Conservation (phyloP, 2,888 invertebrate species). For the Invenusta paracnida region DNA sequence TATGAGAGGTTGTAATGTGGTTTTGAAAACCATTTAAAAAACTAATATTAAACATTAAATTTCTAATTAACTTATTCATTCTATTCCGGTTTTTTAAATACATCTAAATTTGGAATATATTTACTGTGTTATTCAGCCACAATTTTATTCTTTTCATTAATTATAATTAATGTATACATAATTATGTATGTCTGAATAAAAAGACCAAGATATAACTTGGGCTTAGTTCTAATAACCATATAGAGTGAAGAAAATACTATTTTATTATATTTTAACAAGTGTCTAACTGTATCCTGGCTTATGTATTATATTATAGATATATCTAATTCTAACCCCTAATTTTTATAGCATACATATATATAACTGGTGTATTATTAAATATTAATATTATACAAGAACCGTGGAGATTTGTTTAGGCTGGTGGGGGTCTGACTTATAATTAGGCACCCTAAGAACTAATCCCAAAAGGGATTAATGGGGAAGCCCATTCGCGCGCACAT, state of each 20-base stretch:
- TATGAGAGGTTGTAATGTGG: not conserved
- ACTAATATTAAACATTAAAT: not conserved
- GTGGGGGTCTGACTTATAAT: too few relatives aligned
- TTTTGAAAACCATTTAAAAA: not conserved
- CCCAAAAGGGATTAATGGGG: too few relatives aligned
- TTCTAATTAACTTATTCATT: not conserved
- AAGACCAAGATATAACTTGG: not conserved
- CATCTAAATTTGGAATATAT: not conserved
- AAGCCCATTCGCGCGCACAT: too few relatives aligned
- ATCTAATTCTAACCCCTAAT: not conserved
- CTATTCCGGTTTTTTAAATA: not conserved
- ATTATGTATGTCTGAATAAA: not conserved
- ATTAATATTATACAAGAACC: not conserved
- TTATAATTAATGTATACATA: too few relatives aligned
- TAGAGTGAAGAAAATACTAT: not conserved
- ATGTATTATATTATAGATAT: too few relatives aligned
- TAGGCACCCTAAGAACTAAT: too few relatives aligned
- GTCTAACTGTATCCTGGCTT: too few relatives aligned
- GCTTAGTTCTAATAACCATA: not conserved
- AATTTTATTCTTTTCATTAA: not conserved
- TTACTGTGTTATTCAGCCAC: not conserved
- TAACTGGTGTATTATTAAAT: not conserved
- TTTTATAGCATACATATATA: not conserved
- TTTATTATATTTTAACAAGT: too few relatives aligned
- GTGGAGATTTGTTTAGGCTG: too few relatives aligned